Evolutionary conservation across 2,888 invertebrate species (phyloP), one percentile per base, ranked within the genome.

Genomic region (Disparrhopalites patrizii): DNA sequence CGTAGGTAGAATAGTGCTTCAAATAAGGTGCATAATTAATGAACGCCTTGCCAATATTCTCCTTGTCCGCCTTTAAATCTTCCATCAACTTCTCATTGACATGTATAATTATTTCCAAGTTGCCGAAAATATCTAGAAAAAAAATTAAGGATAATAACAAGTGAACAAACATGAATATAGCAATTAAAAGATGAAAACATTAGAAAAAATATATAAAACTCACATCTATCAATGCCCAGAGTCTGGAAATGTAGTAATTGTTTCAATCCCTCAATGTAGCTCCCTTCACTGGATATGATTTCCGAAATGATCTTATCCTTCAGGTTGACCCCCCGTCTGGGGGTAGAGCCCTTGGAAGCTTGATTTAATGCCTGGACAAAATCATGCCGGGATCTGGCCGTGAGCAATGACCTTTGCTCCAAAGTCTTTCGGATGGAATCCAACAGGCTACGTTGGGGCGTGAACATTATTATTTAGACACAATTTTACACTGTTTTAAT

Each of bases 1-100:
- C 89, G 78, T 90, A 90, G 0, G 86, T 85, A 0, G 89, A 88
- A 77, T 90, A 90, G 20, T 89, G 78, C 78, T 90, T 90, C 61
- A 90, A 85, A 77, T 86, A 90, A 3, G 90, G 90, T 1, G 87
- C 88, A 68, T 90, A 82, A 76, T 85, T 85, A 0, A 84, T 81
- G 78, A 90, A 89, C 0, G 88, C 86, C 57, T 80, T 78, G 0
- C 86, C 85, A 7, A 89, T 82, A 77, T 85, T 84, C 31, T 84
- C 82, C 30, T 56, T 55, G 28, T 63, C 63, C 15, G 40, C 47
- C 62, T 77, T 76, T 70, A 80, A 76, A 66, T 78, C 77, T 30
- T 77, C 76, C 52, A 78, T 67, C 31, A 81, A 73, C 65, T 79
- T 79, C 60, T 76, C 72, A 70, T 80, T 81, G 23, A 80, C 77